A percentile compares a stretch with the other conserved stretches of the same genome.
phyloP scores from a whole-genome alignment of 2,113 vertebrate species.

The Phalacrocorax brasilianus region DNA sequence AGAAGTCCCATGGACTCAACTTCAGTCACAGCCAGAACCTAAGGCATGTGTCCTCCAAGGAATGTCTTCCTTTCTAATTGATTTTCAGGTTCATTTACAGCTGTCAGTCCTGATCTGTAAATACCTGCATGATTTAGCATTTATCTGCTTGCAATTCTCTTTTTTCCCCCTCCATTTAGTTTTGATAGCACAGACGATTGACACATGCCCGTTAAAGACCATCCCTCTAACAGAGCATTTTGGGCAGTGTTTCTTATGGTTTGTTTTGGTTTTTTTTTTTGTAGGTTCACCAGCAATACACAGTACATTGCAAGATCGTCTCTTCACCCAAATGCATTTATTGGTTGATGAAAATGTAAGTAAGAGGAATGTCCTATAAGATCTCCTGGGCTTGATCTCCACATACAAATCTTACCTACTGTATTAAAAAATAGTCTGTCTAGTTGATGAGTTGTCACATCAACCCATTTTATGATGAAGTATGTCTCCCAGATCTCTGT shows the following conservation, averaged over 20 bases:
- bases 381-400: background rate
- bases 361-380: background rate
- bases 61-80: background rate
- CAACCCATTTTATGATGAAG: background rate
- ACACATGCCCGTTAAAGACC: background rate
- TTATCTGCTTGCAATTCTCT: background rate
- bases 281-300: background rate
- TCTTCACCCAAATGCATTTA: background rate
- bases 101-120: background rate
- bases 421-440: background rate
- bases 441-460: background rate
- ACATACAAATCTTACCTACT: background rate
- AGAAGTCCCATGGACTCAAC: background rate
- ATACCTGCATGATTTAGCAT: background rate
- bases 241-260: rapidly evolving
- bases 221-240: background rate
- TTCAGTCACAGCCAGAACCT: background rate
- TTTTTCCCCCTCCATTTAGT: background rate
- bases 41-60: background rate
- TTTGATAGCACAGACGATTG: background rate
- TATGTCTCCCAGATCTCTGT: background rate
- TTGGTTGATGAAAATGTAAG: background rate
- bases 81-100: background rate
- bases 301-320: background rate
- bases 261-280: background rate